Conservation (phyloP, 2,888 invertebrate species). For the Cyclophora punctaria region DNA sequence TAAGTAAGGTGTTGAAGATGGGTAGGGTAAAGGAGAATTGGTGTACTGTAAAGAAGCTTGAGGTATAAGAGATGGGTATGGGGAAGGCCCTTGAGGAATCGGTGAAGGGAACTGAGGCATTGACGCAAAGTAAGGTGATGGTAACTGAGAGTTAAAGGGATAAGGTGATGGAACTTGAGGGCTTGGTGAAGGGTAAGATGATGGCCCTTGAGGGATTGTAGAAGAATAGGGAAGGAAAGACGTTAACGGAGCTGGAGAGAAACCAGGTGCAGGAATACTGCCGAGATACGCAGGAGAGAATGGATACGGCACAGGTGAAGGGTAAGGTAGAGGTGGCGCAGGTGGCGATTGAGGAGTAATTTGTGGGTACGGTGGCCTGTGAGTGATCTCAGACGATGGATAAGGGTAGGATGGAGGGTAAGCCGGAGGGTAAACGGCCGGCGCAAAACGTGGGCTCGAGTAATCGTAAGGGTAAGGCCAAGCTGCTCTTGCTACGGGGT, state of each 20-base stretch:
- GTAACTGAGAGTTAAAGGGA: not conserved
- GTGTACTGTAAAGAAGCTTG: not conserved
- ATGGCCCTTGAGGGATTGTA: slow-evolving; percentile 2
- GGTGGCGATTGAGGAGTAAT: slow-evolving; percentile 12
- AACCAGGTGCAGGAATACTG: slow-evolving; percentile 6
- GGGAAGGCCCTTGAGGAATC: not conserved
- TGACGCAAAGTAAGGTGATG: too few species aligned
- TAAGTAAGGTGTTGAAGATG: too few species aligned
- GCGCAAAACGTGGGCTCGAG: slow-evolving; percentile 13
- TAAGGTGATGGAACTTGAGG: not conserved
- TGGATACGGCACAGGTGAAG: slow-evolving; percentile 7
- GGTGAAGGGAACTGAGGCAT: not conserved
- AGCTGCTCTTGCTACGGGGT: slow-evolving; percentile 19
- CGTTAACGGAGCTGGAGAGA: slow-evolving; percentile 12
- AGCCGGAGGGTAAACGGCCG: slow-evolving; percentile 18
- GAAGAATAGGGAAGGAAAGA: slow-evolving; percentile 1
- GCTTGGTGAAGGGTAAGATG: slow-evolving; percentile 2
- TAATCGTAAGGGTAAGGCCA: slow-evolving; percentile 25
- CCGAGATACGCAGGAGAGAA: not conserved
- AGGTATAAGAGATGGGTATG: not conserved
- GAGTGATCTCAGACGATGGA: not conserved
- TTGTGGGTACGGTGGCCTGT: slow-evolving; percentile 16
- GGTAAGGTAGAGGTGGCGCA: slow-evolving; percentile 1
- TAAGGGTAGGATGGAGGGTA: slow-evolving; percentile 16
- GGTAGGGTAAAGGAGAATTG: not conserved